phyloP scores from a whole-genome alignment of 2,113 vertebrate species.

The Misgurnus mizolepis region DNA sequence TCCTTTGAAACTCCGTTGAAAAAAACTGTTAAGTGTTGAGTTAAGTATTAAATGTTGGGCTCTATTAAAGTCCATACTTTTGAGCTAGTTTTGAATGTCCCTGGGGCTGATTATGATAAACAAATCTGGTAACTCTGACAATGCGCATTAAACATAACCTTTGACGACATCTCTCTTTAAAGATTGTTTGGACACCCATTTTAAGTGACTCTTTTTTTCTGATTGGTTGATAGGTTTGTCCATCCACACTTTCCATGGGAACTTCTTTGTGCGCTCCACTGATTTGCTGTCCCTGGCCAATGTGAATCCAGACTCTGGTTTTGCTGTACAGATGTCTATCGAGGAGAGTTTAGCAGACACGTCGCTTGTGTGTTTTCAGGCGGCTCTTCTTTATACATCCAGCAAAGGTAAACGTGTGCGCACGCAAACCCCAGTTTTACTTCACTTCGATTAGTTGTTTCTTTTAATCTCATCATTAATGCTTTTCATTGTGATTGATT shows the following conservation, averaged over 20 bases:
- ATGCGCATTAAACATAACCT: no score
- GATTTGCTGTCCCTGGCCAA: constrained; percentile 96
- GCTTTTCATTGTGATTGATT: neutral
- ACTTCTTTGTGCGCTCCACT: constrained; percentile 97
- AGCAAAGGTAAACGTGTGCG: constrained; percentile 85
- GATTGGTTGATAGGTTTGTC: constrained; percentile 82
- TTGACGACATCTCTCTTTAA: neutral
- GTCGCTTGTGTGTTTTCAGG: constrained; percentile 94
- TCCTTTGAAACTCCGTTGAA: no score
- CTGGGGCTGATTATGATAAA: no score
- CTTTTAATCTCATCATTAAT: no score
- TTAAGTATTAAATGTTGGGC: no score
- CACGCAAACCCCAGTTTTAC: no score
- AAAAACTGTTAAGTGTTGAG: no score
- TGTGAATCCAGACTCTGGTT: constrained; percentile 95
- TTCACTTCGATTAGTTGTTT: no score
- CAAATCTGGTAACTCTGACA: no score
- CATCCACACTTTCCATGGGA: constrained; percentile 98
- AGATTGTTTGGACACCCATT: neutral
- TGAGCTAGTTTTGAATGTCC: no score
- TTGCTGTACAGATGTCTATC: constrained; percentile 97
- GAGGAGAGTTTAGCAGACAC: constrained; percentile 92
- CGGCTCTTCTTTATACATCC: constrained; percentile 95
- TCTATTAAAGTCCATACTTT: no score
- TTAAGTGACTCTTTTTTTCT: neutral